These are phyloP conservation scores for Conomelus anceps DNA, from an alignment of 2,888 invertebrate genomes.

Conservation along the genomic window DNA sequence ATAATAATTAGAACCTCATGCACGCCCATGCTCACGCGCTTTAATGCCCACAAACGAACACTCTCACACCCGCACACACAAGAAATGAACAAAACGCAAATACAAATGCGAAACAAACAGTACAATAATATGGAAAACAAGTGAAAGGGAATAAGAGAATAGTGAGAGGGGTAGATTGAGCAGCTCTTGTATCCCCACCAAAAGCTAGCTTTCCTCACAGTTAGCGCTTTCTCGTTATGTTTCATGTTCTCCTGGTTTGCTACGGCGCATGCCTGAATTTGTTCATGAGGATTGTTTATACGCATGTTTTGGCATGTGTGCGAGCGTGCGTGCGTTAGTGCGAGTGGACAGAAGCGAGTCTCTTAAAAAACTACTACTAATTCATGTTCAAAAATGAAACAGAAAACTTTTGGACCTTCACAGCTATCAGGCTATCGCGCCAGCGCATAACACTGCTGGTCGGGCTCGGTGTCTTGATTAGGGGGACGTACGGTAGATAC, in stretches of 20 bases:
- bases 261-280: background rate
- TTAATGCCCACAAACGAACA: background rate
- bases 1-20: background rate
- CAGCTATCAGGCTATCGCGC: background rate
- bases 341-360: background rate
- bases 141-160: background rate
- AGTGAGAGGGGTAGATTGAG: background rate
- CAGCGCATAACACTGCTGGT: background rate
- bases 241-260: background rate
- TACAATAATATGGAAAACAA: background rate
- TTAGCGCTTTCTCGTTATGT: background rate
- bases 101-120: background rate
- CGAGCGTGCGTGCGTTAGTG: background rate
- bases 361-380: background rate
- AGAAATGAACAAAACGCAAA: background rate
- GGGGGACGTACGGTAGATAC: background rate
- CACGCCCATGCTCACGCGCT: background rate
- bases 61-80: background rate
- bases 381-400: background rate
- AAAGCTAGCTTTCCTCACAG: background rate
- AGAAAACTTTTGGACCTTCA: background rate
- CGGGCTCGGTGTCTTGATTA: too few species aligned
- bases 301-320: background rate
- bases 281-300: background rate
- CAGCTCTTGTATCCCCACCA: background rate